These are phyloP conservation scores for Stenichneumon culpator DNA, from an alignment of 2,888 invertebrate species.

Conservation along the genomic window DNA sequence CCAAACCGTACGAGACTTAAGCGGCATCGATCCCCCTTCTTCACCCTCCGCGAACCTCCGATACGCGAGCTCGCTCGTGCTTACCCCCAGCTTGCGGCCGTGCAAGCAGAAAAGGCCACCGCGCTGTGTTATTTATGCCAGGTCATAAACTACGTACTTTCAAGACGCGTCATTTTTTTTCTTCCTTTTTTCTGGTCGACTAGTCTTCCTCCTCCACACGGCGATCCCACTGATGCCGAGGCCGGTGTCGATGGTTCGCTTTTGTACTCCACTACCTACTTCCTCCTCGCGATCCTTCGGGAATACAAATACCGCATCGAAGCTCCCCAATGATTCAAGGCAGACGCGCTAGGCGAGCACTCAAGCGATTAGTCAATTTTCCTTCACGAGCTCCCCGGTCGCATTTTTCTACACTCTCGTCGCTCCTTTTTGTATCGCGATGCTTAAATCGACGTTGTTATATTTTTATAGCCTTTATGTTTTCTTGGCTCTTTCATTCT, in stretches of 20 bases:
- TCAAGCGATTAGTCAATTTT: conserved; percentile 42
- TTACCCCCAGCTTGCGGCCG: conserved; percentile 26
- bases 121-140: conserved; percentile 68
- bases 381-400: background rate
- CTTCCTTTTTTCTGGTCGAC: conserved; percentile 39
- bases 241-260: background rate
- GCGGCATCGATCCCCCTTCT: conserved; percentile 66
- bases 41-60: conserved; percentile 44
- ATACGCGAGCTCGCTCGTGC: conserved; percentile 63
- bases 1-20: conserved; percentile 68
- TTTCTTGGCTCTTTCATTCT: background rate
- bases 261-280: conserved; percentile 19
- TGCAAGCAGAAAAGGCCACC: conserved; percentile 50
- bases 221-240: conserved; percentile 24
- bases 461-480: background rate
- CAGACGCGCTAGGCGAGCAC: conserved; percentile 5
- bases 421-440: background rate
- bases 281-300: conserved; percentile 36
- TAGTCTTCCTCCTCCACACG: conserved; percentile 17
- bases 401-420: background rate
- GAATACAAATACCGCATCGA: conserved; percentile 49
- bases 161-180: conserved; percentile 67
- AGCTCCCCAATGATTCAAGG: conserved; percentile 15
- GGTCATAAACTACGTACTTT: conserved; percentile 72
- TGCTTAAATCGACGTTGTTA: conserved; percentile 4